phyloP scores from a whole-genome alignment of 2,797 vertebrate genomes.

The Parotocinclus haroldoi region DNA sequence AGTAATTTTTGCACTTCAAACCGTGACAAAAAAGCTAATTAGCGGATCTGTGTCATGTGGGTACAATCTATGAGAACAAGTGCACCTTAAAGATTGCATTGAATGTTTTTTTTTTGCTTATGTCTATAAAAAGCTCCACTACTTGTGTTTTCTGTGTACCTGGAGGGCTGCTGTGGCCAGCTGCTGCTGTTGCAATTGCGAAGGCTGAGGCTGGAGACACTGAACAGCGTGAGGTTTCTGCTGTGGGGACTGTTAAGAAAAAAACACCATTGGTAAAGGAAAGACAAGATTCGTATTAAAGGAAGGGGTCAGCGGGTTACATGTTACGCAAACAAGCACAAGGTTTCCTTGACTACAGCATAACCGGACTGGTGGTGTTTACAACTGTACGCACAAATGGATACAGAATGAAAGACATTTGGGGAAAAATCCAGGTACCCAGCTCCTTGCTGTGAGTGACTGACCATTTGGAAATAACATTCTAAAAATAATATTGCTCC shows the following conservation, averaged over 20 bases:
- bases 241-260: slow-evolving; percentile 73
- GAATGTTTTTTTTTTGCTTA: background rate
- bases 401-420: slow-evolving; percentile 7
- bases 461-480: slow-evolving; percentile 20
- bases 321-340: slow-evolving; percentile 6
- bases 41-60: too few species aligned
- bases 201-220: slow-evolving; percentile 96
- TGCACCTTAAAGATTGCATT: background rate
- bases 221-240: slow-evolving; percentile 84
- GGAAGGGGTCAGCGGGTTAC: slow-evolving; percentile 2
- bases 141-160: slow-evolving; percentile 61
- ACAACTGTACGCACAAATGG: slow-evolving; percentile 9
- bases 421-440: slow-evolving; percentile 4
- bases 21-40: background rate
- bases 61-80: background rate
- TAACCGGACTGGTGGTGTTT: background rate
- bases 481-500: background rate
- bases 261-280: background rate
- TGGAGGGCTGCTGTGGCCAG: slow-evolving; percentile 88
- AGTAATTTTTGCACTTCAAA: background rate
- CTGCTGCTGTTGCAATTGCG: slow-evolving; percentile 94
- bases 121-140: slow-evolving; percentile 1
- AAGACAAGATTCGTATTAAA: slow-evolving; percentile 4
- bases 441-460: background rate
- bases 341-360: background rate